Evolutionary conservation across 1,140 invertebrate species (phyloP), one percentile per base, ranked within the genome.

Genomic region (Pseudobourletiella spinata): DNA sequence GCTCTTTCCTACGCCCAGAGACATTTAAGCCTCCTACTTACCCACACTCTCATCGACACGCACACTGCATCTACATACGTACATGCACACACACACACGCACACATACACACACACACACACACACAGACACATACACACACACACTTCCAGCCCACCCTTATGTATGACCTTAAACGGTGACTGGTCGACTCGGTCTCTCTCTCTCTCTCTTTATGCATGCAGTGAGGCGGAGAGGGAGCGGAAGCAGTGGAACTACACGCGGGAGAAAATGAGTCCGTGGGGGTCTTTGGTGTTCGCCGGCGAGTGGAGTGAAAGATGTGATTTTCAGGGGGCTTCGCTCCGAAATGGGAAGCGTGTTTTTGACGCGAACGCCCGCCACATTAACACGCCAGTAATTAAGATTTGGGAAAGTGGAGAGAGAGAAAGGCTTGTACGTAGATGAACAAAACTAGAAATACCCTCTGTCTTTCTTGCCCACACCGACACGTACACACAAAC

Each of bases 311-410:
- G 55, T 54, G 48, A 54, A 63, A 54, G 61, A 59, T 58, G 54
- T 63, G 61, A 63, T 63, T 63, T 63, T 59, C 61, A 51, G 44
- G 54, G 43, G 54, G 29, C 51, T 63, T 63, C 46, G 43, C 6
- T 63, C 22, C 18, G 54, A 63, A 63, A 63, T 63, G 55, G 61
- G 44, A 63, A 57, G 61, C 54, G 42, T 63, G 61, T 63, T 63
- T 63, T 63, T 63, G 61, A 63, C 61, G 50, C 57, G 61, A 63
- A 63, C 61, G 56, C 56, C 61, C 48, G 61, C 61, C 61, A 59
- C 61, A 63, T 63, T 63, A 63, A 63, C 61, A 63, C 61, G 61
- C 61, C 61, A 63, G 61, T 63, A 63, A 63, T 63, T 63, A 63
- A 63, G 57, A 63, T 63, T 63, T 63, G 52, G 61, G 48, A 57